Conservation (phyloP, 2,113 vertebrate species). For the Leptodactylus fuscus region DNA sequence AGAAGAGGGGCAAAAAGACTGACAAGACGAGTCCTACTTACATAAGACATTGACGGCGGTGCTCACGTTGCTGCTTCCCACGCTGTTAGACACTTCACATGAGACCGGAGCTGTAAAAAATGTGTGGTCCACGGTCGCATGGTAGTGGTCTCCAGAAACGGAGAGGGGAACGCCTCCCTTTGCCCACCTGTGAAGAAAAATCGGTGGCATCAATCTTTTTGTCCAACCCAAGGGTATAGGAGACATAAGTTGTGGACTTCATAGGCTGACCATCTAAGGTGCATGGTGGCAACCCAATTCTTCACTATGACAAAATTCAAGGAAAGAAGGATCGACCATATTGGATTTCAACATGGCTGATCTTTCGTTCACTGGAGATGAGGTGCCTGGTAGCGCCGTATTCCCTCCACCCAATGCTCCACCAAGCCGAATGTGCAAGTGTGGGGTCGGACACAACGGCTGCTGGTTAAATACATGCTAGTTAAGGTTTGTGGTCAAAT, state of each 20-base stretch:
- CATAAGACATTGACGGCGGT: constrained; percentile 88
- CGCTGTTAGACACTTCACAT: constrained; percentile 89
- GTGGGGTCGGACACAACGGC: too few species aligned
- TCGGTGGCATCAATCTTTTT: background rate
- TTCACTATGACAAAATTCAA: too few species aligned
- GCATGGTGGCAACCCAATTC: too few species aligned
- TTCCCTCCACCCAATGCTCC: too few species aligned
- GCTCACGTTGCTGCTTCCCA: constrained; percentile 90
- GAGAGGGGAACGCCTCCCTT: constrained; percentile 85
- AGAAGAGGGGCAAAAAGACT: background rate
- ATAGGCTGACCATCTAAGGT: background rate
- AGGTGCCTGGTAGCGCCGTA: too few species aligned
- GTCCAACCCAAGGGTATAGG: background rate
- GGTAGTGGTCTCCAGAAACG: constrained; percentile 83
- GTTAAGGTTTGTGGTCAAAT: too few species aligned
- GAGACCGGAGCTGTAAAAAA: constrained; percentile 90
- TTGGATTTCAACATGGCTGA: too few species aligned
- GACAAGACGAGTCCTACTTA: constrained; percentile 68
- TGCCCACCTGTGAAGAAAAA: constrained; percentile 79
- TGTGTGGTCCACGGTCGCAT: constrained; percentile 84
- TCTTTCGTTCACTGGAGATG: too few species aligned
- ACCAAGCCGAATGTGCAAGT: too few species aligned
- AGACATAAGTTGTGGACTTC: background rate
- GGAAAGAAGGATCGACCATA: too few species aligned
- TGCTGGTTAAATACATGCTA: too few species aligned